Base-by-base conservation (phyloP, 2,888 invertebrate genomes). In the Palloptera scutellata region DNA sequence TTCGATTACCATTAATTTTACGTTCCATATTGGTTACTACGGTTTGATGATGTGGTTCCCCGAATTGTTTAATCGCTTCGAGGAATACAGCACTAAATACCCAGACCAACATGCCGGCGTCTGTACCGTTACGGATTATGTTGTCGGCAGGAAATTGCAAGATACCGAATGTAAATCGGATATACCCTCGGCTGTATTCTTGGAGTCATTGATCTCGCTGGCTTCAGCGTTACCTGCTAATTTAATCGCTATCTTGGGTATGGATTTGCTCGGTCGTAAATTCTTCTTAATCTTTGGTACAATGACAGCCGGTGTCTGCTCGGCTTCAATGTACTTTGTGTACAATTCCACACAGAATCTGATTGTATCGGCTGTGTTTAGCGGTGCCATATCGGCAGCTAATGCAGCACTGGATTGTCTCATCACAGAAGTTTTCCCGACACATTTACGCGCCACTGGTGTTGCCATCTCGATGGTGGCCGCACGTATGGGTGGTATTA, bases 11-110 rank as follows among this genome's bases (percentile, higher is more conserved):
- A 95, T 96, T 81, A 95, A 96, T 83, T 95, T 96, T 82, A 94
- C 95, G 75, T 94, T 96, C 86, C 95, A 96, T 86, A 96, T 96
- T 85, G 96, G 94, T 90, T 97, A 96, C 85, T 97, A 97, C 83
- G 96, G 96, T 53, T 87, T 97, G 64, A 95, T 95, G 94, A 95
- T 97, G 94, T 97, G 97, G 97, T 96, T 96, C 86, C 96, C 96
- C 0, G 96, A 96, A 86, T 88, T 97, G 81, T 97, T 96, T 86
- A 94, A 93, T 83, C 91, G 96, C 59, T 94, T 94, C 83, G 93
- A 94, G 85, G 92, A 93, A 82, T 95, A 89, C 86, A 88, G 90
- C 61, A 87, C 88, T 63, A 86, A 87, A 43, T 89, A 92, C 84
- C 90, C 91, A 61, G 89, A 88, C 75, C 87, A 88, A 60, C 72